These are phyloP conservation scores for Apus apus DNA, from an alignment of 2,113 vertebrate genomes.

Conservation along the genomic window DNA sequence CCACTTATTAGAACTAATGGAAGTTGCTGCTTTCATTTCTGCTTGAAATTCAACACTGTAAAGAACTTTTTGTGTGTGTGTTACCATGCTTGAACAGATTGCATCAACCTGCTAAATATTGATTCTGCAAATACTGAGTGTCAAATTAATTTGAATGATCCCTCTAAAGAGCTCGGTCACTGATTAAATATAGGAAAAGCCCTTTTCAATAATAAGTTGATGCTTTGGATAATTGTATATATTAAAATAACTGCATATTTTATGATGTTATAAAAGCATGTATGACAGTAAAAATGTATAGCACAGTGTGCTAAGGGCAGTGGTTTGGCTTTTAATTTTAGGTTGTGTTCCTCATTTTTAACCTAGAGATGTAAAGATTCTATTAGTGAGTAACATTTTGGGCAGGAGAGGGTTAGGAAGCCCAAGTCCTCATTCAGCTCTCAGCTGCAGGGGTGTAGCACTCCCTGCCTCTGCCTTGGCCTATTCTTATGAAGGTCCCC, in stretches of 20 bases:
- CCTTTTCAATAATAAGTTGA: background rate
- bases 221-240: background rate
- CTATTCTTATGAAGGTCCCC: background rate
- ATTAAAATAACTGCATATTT: background rate
- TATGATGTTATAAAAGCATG: background rate
- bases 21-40: constrained; percentile 15
- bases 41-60: background rate
- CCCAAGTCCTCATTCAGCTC: background rate
- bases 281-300: background rate
- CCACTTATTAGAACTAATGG: constrained; percentile 7
- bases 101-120: constrained; percentile 18
- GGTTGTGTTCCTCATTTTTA: background rate
- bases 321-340: background rate
- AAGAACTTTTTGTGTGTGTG: background rate
- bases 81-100: background rate
- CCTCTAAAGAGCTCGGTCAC: background rate
- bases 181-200: background rate
- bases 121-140: background rate
- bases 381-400: background rate
- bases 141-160: background rate
- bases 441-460: background rate
- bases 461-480: accelerated
- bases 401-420: background rate
- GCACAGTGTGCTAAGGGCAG: background rate
- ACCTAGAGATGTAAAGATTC: background rate